These are phyloP conservation scores for Cinara cedri DNA, from an alignment of 2,888 invertebrate genomes.

Conservation along the genomic window DNA sequence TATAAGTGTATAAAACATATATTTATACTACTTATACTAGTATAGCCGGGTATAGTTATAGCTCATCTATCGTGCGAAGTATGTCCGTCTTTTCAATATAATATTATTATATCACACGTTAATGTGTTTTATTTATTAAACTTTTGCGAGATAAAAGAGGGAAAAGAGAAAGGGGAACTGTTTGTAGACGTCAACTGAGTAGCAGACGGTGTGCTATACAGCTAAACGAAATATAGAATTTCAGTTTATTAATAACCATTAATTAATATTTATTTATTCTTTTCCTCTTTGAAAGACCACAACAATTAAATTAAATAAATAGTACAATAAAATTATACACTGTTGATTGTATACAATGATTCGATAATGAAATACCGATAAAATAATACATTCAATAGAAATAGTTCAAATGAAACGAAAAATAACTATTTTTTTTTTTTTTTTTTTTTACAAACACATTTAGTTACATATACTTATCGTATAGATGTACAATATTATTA, in stretches of 20 bases:
- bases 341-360: constrained; percentile 56
- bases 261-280: constrained; percentile 56
- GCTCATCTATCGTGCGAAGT: too few relatives aligned
- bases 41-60: too few relatives aligned
- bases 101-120: too few relatives aligned
- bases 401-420: constrained; percentile 47
- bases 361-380: constrained; percentile 44
- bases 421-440: constrained; percentile 48
- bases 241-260: constrained; percentile 53
- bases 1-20: too few relatives aligned
- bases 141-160: too few relatives aligned
- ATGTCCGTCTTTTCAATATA: too few relatives aligned
- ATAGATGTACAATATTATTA: constrained; percentile 35
- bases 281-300: constrained; percentile 55
- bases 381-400: constrained; percentile 54
- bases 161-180: too few relatives aligned
- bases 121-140: too few relatives aligned
- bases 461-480: constrained; percentile 43
- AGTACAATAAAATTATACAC: constrained; percentile 54
- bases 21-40: too few relatives aligned
- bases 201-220: neutral
- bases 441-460: constrained; percentile 46
- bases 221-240: neutral
- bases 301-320: constrained; percentile 55
- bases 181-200: neutral